phyloP scores from a whole-genome alignment of 1,140 invertebrate species.

The Chionoecetes opilio region DNA sequence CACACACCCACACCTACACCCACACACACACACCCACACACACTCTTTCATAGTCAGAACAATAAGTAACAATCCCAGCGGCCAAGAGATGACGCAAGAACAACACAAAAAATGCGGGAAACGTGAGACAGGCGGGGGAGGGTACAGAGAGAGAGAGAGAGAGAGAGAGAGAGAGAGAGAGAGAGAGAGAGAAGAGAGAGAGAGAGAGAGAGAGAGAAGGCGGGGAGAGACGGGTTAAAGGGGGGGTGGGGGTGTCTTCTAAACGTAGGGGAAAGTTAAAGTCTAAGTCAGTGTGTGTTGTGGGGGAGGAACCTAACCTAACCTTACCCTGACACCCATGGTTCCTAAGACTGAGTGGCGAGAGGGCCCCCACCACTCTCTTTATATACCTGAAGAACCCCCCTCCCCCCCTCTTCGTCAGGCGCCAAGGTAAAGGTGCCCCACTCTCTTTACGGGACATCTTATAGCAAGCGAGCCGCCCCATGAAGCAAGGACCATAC shows the following conservation, averaged over 20 bases:
- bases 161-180: not conserved
- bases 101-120: not conserved
- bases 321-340: not conserved
- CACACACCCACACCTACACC: too few species aligned
- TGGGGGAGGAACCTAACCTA: not conserved
- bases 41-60: too few species aligned
- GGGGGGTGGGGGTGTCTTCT: too few species aligned
- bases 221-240: not conserved
- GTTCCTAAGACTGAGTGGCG: not conserved
- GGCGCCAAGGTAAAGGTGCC: not conserved
- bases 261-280: too few species aligned
- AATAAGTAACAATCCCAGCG: not conserved
- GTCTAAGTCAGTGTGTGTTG: too few species aligned
- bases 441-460: too few species aligned
- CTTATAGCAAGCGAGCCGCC: too few species aligned
- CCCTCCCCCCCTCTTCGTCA: not conserved
- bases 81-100: not conserved
- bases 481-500: not conserved
- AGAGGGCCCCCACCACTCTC: not conserved
- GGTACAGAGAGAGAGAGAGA: too few species aligned
- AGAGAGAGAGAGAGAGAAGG: not conserved
- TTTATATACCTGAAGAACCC: not conserved
- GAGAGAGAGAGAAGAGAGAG: not conserved
- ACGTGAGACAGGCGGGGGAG: too few species aligned
- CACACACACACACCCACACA: too few species aligned